phyloP scores from a whole-genome alignment of 2,113 vertebrate genomes.

The Mesoclemmys tuberculata region DNA sequence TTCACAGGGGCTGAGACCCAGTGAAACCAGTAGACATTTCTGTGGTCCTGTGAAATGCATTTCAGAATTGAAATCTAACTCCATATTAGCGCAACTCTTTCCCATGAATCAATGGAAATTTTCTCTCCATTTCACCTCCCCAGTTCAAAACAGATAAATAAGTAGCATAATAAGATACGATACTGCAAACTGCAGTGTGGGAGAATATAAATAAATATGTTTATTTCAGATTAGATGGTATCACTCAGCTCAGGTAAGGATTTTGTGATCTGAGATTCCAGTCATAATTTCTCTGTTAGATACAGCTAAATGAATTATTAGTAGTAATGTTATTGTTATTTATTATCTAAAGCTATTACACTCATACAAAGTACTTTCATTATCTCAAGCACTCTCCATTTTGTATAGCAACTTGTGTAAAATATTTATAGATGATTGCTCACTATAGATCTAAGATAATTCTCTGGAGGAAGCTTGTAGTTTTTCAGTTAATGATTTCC shows the following conservation, averaged over 20 bases:
- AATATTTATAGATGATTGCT: conserved; percentile 63
- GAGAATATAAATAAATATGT: neutral
- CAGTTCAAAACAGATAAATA: neutral
- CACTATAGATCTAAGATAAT: conserved; percentile 29
- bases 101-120: neutral
- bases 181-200: neutral
- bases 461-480: conserved; percentile 43
- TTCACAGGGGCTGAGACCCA: neutral
- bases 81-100: neutral
- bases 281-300: neutral
- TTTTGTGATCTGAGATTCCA: neutral
- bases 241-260: neutral
- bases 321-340: neutral
- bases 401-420: conserved; percentile 57
- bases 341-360: neutral
- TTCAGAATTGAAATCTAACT: neutral
- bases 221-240: neutral
- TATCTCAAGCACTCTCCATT: conserved; percentile 21
- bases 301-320: neutral
- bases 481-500: conserved; percentile 59
- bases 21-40: neutral
- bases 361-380: conserved; percentile 8
- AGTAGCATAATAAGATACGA: neutral
- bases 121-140: neutral
- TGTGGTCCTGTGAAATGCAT: neutral